These are phyloP conservation scores for Trachelipus rathkii DNA, from an alignment of 1,140 invertebrate genomes.

Conservation along the genomic window DNA sequence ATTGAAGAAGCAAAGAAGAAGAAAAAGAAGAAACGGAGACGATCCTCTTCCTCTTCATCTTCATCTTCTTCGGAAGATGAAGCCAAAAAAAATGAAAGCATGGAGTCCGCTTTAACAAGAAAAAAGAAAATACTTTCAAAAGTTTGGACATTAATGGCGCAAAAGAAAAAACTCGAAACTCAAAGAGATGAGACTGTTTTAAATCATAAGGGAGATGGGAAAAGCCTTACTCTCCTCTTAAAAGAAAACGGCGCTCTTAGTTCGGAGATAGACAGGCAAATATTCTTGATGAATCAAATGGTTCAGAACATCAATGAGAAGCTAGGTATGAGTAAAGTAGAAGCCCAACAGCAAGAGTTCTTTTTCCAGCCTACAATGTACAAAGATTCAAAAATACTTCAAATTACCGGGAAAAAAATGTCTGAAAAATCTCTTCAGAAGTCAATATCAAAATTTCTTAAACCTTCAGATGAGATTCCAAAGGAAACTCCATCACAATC, in stretches of 20 bases:
- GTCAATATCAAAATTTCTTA: background rate
- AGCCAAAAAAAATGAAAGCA: background rate
- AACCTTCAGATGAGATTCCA: background rate
- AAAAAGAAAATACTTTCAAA: background rate
- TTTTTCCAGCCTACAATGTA: background rate
- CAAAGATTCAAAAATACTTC: background rate
- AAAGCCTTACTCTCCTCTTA: conserved; percentile 1
- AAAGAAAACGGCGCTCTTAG: conserved; percentile 10
- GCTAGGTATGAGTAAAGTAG: background rate
- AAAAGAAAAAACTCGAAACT: background rate
- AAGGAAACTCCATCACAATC: background rate
- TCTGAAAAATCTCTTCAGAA: background rate
- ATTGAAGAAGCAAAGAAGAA: background rate
- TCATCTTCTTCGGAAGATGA: background rate
- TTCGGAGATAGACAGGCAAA: conserved; percentile 18
- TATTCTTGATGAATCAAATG: conserved; percentile 19
- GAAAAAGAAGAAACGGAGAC: background rate
- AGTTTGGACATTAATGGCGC: conserved; percentile 4
- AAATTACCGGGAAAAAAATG: background rate
- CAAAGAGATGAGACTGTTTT: conserved; percentile 17
- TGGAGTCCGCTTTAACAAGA: background rate
- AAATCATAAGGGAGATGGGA: conserved; percentile 25
- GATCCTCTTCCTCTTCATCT: background rate
- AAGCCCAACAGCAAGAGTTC: background rate
- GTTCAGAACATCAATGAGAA: background rate